These are phyloP conservation scores for Chitala chitala DNA, from an alignment of 2,113 vertebrate species.

Conservation along the genomic window DNA sequence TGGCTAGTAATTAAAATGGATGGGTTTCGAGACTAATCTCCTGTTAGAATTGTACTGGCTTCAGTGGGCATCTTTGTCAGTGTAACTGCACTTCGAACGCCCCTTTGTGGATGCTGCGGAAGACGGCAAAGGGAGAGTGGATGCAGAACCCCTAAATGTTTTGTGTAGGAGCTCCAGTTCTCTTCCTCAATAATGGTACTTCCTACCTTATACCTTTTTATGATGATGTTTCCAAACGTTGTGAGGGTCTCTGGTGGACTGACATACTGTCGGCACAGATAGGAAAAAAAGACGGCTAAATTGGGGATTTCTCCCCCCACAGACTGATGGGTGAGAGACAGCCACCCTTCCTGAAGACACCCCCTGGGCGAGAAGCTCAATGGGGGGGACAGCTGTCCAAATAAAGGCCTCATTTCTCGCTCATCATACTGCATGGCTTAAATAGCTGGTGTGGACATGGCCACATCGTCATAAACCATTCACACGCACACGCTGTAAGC, in stretches of 20 bases:
- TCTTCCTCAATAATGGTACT: neutral
- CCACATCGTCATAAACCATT: conserved; percentile 50
- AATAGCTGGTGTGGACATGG: conserved; percentile 31
- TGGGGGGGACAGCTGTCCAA: conserved; percentile 65
- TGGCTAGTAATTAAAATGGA: conserved; percentile 9
- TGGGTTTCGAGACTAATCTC: neutral
- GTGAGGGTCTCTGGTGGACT: too few species aligned
- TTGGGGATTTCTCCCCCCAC: neutral
- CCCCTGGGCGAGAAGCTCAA: conserved; percentile 14
- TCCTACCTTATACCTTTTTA: neutral
- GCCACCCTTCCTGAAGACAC: conserved; percentile 34
- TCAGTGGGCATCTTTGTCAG: conserved; percentile 9
- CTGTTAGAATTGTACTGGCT: neutral
- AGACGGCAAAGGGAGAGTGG: neutral
- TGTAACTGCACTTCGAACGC: neutral
- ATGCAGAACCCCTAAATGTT: too few species aligned
- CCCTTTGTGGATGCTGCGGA: neutral
- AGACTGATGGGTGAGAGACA: conserved; percentile 50
- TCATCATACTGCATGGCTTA: conserved; percentile 50
- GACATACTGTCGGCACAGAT: neutral
- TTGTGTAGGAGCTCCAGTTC: neutral
- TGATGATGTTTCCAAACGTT: neutral
- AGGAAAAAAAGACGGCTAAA: neutral
- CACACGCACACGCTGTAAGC: conserved; percentile 23
- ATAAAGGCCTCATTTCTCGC: conserved; percentile 61